Base-by-base conservation (phyloP, 2,888 invertebrate genomes). In the Ceratothoa steindachneri region DNA sequence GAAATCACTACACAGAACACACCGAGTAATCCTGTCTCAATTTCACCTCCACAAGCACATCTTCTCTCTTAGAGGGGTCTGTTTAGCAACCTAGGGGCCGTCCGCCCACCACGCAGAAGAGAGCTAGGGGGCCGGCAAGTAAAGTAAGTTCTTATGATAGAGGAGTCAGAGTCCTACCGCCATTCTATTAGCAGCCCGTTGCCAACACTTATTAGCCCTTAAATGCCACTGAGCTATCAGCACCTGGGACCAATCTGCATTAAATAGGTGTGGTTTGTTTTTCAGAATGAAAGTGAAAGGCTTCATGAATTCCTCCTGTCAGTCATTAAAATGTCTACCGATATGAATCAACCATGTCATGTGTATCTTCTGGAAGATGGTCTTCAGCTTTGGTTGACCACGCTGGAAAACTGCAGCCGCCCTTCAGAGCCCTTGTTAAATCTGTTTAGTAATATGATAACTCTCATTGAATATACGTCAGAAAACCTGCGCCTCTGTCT, bases 301-400 rank as follows among this genome's bases (percentile, higher is more conserved):
- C 80, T 88, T 78, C 86, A 87, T 78, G 85, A 87, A 73, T 86
- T 89, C 81, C 85, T 89, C 31, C 82, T 88, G 74, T 87, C 86
- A 71, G 90, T 92, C 68, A 89, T 93, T 77, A 88, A 88, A 77
- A 83, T 90, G 76, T 91, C 91, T 73, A 94, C 95, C 0, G 91
- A 93, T 82, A 87, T 92, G 0, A 87, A 89, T 77, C 90, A 93
- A 83, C 90, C 71, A 89, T 91, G 85, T 53, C 93, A 95, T 84
- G 91, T 97, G 70, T 97, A 97, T 84, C 87, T 97, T 69, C 85
- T 95, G 81, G 96, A 96, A 84, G 97, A 97, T 83, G 95, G 95
- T 1, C 86, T 97, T 52, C 93, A 94, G 81, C 87, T 97, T 74
- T 97, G 97, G 95, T 87, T 91, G 71, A 91, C 91, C 0, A 88